Conservation (phyloP, 2,888 invertebrate genomes). For the Apotomis betuletana region DNA sequence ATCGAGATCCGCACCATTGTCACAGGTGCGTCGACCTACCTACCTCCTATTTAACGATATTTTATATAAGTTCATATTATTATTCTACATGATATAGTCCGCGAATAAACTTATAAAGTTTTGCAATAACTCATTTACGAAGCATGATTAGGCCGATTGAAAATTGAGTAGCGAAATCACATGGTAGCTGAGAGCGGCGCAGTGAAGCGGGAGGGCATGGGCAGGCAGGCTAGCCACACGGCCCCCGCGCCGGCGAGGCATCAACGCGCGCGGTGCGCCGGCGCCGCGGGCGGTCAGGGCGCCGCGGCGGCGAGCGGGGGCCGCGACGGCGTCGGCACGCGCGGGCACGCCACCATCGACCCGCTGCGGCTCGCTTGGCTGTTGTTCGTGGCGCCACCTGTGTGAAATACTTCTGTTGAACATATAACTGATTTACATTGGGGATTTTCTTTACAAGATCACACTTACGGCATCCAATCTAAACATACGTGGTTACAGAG, state of each 20-base stretch:
- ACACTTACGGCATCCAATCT: too few relatives aligned
- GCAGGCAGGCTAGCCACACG: slow-evolving; percentile 74
- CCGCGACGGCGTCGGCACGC: slow-evolving; percentile 82
- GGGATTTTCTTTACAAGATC: not conserved
- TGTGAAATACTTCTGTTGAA: slow-evolving; percentile 54
- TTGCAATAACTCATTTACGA: not conserved
- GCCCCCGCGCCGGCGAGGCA: slow-evolving; percentile 64
- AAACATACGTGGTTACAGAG: too few relatives aligned
- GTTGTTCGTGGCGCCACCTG: slow-evolving; percentile 71
- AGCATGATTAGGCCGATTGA: slow-evolving; percentile 25
- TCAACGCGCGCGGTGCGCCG: slow-evolving; percentile 76
- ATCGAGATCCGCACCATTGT: slow-evolving; percentile 38
- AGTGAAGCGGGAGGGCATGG: slow-evolving; percentile 62
- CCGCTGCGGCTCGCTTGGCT: slow-evolving; percentile 71
- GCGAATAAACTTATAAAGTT: slow-evolving; percentile 11
- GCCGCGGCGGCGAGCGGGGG: slow-evolving; percentile 77
- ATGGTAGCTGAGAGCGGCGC: slow-evolving; percentile 60
- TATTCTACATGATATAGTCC: not conserved
- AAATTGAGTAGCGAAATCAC: slow-evolving; percentile 43
- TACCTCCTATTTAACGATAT: not conserved
- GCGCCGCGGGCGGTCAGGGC: slow-evolving; percentile 74
- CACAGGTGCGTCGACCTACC: slow-evolving; percentile 18
- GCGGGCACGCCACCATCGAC: slow-evolving; percentile 85
- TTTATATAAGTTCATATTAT: not conserved
- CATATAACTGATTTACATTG: slow-evolving; percentile 15